phyloP scores from a whole-genome alignment of 2,888 invertebrate genomes.

The Tetragnatha montana region DNA sequence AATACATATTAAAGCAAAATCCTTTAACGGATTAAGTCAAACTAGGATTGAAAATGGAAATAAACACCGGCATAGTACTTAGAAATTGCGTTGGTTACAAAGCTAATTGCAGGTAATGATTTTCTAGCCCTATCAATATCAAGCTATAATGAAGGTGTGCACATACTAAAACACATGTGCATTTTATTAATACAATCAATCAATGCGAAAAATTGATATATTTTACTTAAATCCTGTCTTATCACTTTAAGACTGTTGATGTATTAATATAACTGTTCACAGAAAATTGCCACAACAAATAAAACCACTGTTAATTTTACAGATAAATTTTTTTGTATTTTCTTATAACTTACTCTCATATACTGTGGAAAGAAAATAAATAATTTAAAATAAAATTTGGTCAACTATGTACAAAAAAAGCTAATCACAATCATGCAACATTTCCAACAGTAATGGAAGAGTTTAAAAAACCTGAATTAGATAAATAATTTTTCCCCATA shows the following conservation, averaged over 20 bases:
- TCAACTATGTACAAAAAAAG: neutral
- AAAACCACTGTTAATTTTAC: too few species aligned
- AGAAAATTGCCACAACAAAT: neutral
- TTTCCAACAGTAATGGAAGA: neutral
- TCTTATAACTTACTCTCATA: too few species aligned
- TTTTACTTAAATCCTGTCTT: neutral
- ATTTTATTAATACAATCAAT: neutral
- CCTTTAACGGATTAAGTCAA: too few species aligned
- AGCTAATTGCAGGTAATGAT: neutral
- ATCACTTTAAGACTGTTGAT: neutral
- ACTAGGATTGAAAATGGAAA: too few species aligned
- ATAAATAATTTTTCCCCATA: neutral
- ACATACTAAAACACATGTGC: conserved; percentile 39
- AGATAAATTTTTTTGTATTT: too few species aligned
- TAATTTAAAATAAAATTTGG: conserved; percentile 14
- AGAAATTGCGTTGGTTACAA: too few species aligned
- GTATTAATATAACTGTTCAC: too few species aligned
- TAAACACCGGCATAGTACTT: too few species aligned
- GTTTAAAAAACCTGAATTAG: neutral
- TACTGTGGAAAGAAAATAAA: conserved; percentile 13
- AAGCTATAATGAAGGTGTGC: neutral
- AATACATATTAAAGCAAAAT: too few species aligned
- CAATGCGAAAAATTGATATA: neutral
- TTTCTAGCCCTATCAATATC: neutral
- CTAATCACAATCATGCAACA: neutral